A percentile compares a stretch with the other conserved stretches of the same genome.
Conservation (phyloP, 2,113 vertebrate species). For the Naja naja region DNA sequence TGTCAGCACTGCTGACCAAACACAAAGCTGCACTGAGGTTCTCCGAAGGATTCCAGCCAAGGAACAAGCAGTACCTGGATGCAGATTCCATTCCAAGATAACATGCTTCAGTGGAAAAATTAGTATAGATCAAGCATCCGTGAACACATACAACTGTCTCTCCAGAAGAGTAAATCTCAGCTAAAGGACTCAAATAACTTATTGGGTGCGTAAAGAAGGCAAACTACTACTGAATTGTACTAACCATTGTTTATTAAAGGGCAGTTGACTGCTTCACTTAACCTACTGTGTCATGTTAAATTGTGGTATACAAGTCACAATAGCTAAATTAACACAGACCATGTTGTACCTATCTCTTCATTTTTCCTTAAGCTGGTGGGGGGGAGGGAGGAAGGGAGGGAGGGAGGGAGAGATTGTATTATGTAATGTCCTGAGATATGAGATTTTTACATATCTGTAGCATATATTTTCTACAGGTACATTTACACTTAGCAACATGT, state of each 20-base stretch:
- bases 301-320: neutral
- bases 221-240: neutral
- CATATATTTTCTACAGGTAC: neutral
- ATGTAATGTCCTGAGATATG: neutral
- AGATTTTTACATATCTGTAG: neutral
- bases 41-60: slow-evolving; percentile 3
- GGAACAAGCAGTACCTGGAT: neutral
- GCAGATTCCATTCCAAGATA: neutral
- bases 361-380: neutral
- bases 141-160: neutral
- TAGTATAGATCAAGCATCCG: neutral
- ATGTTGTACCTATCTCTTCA: neutral
- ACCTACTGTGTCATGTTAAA: neutral
- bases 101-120: neutral
- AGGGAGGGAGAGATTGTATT: neutral
- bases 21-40: neutral
- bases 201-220: neutral
- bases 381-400: fast-evolving
- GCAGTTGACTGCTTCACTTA: neutral
- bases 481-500: neutral
- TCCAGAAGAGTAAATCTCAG: neutral
- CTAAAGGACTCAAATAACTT: neutral
- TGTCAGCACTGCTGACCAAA: neutral
- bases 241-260: neutral
- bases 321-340: neutral